Evolutionary conservation across 2,888 invertebrate genomes (phyloP).

Genomic region (Mechanitis messenoides): DNA sequence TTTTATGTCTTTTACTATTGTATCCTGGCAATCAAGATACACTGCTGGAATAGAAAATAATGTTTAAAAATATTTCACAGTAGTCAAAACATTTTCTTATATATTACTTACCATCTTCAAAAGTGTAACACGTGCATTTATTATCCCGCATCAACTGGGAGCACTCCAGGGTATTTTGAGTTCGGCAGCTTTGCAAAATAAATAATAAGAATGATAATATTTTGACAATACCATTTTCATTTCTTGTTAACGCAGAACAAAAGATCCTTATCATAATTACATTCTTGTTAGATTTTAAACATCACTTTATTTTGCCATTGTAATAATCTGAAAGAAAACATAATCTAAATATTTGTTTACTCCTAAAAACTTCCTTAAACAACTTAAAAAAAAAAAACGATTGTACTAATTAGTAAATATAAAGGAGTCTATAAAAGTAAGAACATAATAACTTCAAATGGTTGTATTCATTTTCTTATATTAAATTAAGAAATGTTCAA

Average conservation of each 20-base stretch:
- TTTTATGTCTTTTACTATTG: constrained; percentile 83
- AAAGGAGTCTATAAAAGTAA: too few relatives aligned
- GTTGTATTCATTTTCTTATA: too few relatives aligned
- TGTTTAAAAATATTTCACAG: constrained; percentile 10
- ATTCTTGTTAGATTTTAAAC: constrained; percentile 52
- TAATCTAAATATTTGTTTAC: not conserved
- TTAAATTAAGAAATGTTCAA: too few relatives aligned
- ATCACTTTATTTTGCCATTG: constrained; percentile 29
- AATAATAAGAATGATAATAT: constrained; percentile 65
- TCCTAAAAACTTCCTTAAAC: not conserved
- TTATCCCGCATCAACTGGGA: constrained; percentile 84
- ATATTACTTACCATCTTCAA: constrained; percentile 85
- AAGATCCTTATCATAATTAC: constrained; percentile 71
- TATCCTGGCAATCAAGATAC: constrained; percentile 91
- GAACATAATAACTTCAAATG: too few relatives aligned
- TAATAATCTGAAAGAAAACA: constrained; percentile 53
- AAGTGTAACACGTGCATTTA: constrained; percentile 92
- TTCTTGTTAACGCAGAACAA: constrained; percentile 55
- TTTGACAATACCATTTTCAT: constrained; percentile 59
- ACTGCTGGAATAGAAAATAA: constrained; percentile 74
- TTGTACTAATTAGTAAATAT: too few relatives aligned
- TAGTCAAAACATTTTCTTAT: constrained; percentile 6
- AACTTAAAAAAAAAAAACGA: not conserved
- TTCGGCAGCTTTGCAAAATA: constrained; percentile 65
- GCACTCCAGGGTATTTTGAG: constrained; percentile 77